Percentiles rank a stretch among this genome's conserved stretches.
Evolutionary conservation across 2,797 vertebrate genomes (phyloP).

Genomic region (Acrocephalus scirpaceus): DNA sequence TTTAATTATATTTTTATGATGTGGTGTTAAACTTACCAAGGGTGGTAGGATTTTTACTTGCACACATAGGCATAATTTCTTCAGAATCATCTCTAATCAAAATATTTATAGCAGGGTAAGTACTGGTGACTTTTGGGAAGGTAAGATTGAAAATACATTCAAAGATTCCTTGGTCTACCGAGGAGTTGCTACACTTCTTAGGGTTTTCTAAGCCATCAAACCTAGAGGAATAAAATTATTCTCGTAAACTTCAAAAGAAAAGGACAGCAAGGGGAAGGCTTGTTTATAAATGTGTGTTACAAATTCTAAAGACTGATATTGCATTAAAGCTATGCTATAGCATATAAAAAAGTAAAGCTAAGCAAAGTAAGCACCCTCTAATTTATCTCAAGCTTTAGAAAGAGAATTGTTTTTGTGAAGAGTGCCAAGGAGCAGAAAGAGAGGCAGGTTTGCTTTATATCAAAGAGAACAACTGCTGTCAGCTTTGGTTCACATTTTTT

Average conservation of each 20-base stretch:
- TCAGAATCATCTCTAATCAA: constrained; percentile 20
- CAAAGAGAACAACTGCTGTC: background rate
- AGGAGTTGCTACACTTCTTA: constrained; percentile 59
- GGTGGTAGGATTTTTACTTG: background rate
- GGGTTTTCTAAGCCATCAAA: constrained; percentile 31
- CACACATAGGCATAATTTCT: constrained; percentile 48
- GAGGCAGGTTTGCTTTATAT: background rate
- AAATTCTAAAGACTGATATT: background rate
- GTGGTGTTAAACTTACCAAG: constrained; percentile 28
- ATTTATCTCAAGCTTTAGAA: background rate
- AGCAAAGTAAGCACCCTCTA: background rate
- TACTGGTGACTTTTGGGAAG: background rate
- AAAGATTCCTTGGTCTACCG: constrained; percentile 21
- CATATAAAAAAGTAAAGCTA: background rate
- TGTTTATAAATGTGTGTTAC: background rate
- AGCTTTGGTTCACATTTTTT: background rate
- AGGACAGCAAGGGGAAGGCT: background rate
- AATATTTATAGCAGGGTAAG: background rate
- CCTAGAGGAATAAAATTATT: constrained; percentile 37
- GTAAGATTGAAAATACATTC: constrained; percentile 64
- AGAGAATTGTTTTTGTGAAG: background rate
- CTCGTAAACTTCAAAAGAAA: background rate
- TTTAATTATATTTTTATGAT: background rate
- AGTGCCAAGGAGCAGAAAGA: background rate
- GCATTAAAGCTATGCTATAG: background rate